A percentile compares a stretch with the other conserved stretches of the same genome.
Evolutionary conservation across 2,888 invertebrate genomes (phyloP).

Genomic region (Uloborus plumipes): DNA sequence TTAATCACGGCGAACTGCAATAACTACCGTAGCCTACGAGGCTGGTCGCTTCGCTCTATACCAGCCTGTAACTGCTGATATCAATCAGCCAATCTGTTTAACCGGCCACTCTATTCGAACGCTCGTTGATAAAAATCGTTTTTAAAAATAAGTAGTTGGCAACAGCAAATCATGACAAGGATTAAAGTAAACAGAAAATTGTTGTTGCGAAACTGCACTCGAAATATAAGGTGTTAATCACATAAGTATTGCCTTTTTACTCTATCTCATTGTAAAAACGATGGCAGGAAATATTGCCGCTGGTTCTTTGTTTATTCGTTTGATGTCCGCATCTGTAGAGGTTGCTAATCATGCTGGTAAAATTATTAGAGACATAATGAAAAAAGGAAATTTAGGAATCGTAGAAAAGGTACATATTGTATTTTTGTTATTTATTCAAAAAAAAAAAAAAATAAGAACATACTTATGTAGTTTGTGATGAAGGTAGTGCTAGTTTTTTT

Average conservation of each 20-base stretch:
- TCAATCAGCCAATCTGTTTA: too few species aligned
- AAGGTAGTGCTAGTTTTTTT: too few species aligned
- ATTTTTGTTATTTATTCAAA: background rate
- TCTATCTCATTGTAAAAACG: background rate
- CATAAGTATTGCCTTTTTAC: background rate
- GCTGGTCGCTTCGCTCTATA: too few species aligned
- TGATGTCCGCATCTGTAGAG: constrained; percentile 75
- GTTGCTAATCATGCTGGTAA: constrained; percentile 87
- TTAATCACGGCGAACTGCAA: too few species aligned
- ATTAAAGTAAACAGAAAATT: background rate
- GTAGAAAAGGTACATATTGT: constrained; percentile 84
- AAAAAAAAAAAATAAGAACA: too few species aligned
- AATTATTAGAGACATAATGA: constrained; percentile 92
- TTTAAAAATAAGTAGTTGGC: background rate
- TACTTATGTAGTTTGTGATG: background rate
- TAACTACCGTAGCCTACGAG: too few species aligned
- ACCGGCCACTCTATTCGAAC: too few species aligned
- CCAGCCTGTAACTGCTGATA: too few species aligned
- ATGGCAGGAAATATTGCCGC: constrained; percentile 21
- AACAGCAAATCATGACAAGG: background rate
- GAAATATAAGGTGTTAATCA: background rate
- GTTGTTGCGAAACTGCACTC: background rate
- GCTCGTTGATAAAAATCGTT: too few species aligned
- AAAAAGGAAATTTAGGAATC: constrained; percentile 89
- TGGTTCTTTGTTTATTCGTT: constrained; percentile 55